These are phyloP conservation scores for Pygoscelis antarcticus DNA, from an alignment of 2,113 vertebrate species.

Conservation along the genomic window DNA sequence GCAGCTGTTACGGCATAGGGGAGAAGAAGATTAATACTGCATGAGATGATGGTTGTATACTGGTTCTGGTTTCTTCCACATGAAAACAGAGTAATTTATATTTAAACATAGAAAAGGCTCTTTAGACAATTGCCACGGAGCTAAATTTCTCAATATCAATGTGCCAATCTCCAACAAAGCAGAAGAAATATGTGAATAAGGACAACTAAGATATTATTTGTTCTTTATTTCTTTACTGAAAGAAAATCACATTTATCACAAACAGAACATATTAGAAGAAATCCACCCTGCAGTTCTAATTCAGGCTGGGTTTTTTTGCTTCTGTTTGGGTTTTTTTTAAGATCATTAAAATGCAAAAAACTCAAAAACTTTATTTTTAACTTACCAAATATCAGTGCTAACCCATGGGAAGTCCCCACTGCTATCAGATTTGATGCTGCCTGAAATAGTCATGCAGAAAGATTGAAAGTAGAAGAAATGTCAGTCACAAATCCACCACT, in stretches of 20 bases:
- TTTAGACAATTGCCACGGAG: background rate
- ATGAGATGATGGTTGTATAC: background rate
- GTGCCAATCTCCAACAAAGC: background rate
- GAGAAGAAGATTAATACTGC: background rate
- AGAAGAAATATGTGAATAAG: background rate
- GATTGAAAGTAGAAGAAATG: background rate
- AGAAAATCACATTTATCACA: background rate
- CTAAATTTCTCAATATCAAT: background rate
- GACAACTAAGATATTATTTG: background rate
- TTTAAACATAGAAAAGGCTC: background rate
- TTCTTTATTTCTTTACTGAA: background rate
- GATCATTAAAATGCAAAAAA: background rate
- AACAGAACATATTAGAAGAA: background rate
- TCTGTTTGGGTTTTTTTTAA: background rate
- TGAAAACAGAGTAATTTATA: background rate
- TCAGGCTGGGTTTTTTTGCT: accelerated
- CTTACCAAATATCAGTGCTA: conserved; percentile 97
- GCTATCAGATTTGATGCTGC: conserved; percentile 92
- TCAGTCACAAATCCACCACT: background rate
- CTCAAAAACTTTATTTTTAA: background rate
- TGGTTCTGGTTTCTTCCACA: background rate
- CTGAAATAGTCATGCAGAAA: conserved; percentile 71
- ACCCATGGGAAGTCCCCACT: conserved; percentile 96
- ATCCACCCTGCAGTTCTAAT: background rate
- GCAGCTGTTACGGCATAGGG: background rate